Percentiles rank a stretch among this genome's conserved stretches.
Conservation (phyloP, 2,888 invertebrate species). For the Trilocha varians region DNA sequence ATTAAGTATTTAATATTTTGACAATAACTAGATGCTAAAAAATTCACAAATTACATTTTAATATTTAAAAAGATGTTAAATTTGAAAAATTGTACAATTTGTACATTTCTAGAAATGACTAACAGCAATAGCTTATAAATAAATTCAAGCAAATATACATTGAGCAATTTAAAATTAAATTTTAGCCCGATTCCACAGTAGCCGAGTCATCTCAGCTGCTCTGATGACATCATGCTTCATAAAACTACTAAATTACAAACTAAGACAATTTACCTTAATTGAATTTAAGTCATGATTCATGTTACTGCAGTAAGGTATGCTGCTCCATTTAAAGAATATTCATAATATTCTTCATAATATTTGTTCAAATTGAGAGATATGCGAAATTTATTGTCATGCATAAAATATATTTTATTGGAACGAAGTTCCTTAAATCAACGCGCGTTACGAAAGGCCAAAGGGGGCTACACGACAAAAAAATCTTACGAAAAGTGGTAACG, state of each 20-base stretch:
- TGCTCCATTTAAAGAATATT: too few relatives aligned
- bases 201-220: background rate
- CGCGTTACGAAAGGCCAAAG: too few relatives aligned
- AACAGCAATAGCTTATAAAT: background rate
- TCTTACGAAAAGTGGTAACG: too few relatives aligned
- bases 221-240: background rate
- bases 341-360: too few relatives aligned
- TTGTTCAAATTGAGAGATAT: slow-evolving; percentile 14
- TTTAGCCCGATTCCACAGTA: background rate
- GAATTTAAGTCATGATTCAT: background rate
- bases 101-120: background rate
- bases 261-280: background rate
- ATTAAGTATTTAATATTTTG: background rate
- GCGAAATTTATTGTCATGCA: slow-evolving; percentile 26
- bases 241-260: slow-evolving; percentile 9
- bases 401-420: too few relatives aligned
- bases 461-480: too few relatives aligned
- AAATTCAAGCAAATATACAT: background rate
- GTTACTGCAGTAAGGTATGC: too few relatives aligned
- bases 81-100: background rate
- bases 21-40: background rate
- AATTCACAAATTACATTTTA: slow-evolving; percentile 7
- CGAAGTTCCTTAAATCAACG: too few relatives aligned
- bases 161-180: background rate
- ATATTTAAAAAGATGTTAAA: slow-evolving; percentile 7